Percentiles rank a stretch among this genome's conserved stretches.
phyloP scores from a whole-genome alignment of 2,888 invertebrate species.

The Spisula solida region DNA sequence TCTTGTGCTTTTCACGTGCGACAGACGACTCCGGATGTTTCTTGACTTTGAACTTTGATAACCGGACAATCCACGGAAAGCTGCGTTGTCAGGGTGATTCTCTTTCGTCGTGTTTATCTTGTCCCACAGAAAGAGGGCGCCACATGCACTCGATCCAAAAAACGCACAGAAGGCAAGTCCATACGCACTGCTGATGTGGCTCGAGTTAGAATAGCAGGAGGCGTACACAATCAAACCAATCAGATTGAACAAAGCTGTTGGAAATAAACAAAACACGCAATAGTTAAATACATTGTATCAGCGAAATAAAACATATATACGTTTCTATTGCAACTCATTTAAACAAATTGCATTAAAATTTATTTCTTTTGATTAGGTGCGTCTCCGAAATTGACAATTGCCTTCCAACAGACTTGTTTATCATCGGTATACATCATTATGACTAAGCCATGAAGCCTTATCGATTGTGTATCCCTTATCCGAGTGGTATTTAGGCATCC shows the following conservation, averaged over 20 bases:
- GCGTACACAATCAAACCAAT: slow-evolving; percentile 64
- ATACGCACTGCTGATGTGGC: slow-evolving; percentile 68
- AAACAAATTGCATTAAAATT: background rate
- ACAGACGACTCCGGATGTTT: slow-evolving; percentile 51
- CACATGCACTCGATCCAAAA: slow-evolving; percentile 54
- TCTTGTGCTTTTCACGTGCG: slow-evolving; percentile 51
- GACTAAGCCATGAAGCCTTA: no score
- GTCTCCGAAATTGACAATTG: no score
- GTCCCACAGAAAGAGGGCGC: slow-evolving; percentile 69
- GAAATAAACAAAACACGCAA: background rate
- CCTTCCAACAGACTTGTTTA: no score
- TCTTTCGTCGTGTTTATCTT: slow-evolving; percentile 57
- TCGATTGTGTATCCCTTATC: no score
- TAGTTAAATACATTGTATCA: no score
- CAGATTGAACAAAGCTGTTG: slow-evolving; percentile 55
- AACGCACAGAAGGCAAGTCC: slow-evolving; percentile 65
- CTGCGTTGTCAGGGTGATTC: slow-evolving; percentile 31
- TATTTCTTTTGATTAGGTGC: no score
- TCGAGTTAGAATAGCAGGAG: slow-evolving; percentile 58
- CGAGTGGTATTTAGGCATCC: no score
- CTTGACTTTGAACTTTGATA: slow-evolving; percentile 49
- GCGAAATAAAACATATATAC: no score
- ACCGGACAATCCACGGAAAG: slow-evolving; percentile 58
- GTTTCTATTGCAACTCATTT: no score
- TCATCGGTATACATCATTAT: no score